phyloP scores from a whole-genome alignment of 2,113 vertebrate species.

The Cynopterus brachyotis region DNA sequence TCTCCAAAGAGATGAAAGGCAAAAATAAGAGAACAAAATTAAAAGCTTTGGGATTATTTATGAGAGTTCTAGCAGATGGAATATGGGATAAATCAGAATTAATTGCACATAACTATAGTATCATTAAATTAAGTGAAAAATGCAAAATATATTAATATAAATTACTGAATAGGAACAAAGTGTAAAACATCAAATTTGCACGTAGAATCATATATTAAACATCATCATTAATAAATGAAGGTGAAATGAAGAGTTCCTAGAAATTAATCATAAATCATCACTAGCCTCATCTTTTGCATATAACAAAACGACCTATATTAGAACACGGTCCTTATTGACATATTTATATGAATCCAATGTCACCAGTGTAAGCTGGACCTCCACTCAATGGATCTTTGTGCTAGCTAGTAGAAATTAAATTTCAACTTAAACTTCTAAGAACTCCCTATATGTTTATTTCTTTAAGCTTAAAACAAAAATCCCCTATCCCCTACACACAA shows the following conservation, averaged over 20 bases:
- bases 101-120: neutral
- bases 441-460: neutral
- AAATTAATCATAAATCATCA: conserved; percentile 16
- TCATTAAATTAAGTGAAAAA: conserved; percentile 28
- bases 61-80: neutral
- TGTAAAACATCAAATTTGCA: neutral
- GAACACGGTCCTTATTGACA: neutral
- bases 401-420: conserved; percentile 1
- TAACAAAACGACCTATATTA: neutral
- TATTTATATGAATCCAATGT: neutral
- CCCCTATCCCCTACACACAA: neutral
- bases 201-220: neutral
- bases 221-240: neutral
- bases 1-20: neutral
- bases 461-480: conserved; percentile 37
- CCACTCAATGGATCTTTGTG: neutral
- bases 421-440: neutral
- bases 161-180: neutral
- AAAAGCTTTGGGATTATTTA: neutral
- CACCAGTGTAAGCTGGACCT: neutral
- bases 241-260: conserved; percentile 11
- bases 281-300: conserved; percentile 16
- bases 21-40: conserved; percentile 9
- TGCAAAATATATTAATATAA: conserved; percentile 31
- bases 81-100: neutral